These are phyloP conservation scores for Typhlichthys subterraneus DNA, from an alignment of 2,797 vertebrate genomes.

Conservation along the genomic window DNA sequence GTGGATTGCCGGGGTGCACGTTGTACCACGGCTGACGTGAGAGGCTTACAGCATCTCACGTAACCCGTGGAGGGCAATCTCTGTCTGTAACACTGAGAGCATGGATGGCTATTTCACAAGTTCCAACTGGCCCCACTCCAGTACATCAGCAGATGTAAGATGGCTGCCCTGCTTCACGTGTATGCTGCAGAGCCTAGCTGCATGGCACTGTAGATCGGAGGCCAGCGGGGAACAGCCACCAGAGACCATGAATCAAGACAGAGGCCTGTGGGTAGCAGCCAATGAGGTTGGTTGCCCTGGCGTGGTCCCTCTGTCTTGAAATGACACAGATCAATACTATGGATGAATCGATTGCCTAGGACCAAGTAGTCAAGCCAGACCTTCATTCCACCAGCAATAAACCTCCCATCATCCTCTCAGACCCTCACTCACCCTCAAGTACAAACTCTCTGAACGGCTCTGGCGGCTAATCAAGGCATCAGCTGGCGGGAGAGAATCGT, in stretches of 20 bases:
- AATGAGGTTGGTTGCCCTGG: slow-evolving; percentile 18
- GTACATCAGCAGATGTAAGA: slow-evolving; percentile 72
- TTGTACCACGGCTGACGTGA: slow-evolving; percentile 33
- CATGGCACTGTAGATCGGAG: slow-evolving; percentile 23
- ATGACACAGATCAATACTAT: slow-evolving; percentile 60
- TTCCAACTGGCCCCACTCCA: slow-evolving; percentile 53
- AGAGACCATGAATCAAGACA: slow-evolving; percentile 34
- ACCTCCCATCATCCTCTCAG: slow-evolving; percentile 2
- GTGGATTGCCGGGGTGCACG: slow-evolving; percentile 38
- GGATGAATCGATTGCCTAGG: slow-evolving; percentile 44
- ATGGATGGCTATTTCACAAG: slow-evolving; percentile 44
- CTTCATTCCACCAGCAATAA: slow-evolving; percentile 43
- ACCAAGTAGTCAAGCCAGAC: slow-evolving; percentile 45
- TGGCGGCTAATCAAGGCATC: slow-evolving; percentile 5
- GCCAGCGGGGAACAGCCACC: slow-evolving; percentile 28
- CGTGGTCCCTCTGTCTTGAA: slow-evolving; percentile 39
- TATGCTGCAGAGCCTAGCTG: slow-evolving; percentile 45
- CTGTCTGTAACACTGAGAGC: slow-evolving; percentile 27
- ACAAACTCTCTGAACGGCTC: neutral
- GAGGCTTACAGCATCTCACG: slow-evolving; percentile 22
- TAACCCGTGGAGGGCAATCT: slow-evolving; percentile 12
- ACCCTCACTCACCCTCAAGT: neutral
- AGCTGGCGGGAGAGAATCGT: too few species aligned
- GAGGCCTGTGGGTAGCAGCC: slow-evolving; percentile 29
- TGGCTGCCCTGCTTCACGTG: slow-evolving; percentile 79